These are phyloP conservation scores for Polyploca ridens DNA, from an alignment of 2,888 invertebrate genomes.

Conservation along the genomic window DNA sequence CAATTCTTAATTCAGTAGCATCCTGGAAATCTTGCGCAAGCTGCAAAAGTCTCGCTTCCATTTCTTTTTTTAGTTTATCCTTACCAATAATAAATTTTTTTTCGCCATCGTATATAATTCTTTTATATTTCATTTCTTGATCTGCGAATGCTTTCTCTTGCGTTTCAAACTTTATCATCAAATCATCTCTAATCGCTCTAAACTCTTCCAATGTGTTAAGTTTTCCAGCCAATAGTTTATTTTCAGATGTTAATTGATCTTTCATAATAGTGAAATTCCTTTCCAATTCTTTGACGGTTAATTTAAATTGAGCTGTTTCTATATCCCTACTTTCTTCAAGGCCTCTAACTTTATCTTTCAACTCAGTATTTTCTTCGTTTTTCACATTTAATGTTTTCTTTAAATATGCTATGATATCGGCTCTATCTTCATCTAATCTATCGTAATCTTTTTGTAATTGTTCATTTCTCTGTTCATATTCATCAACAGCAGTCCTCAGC, in stretches of 20 bases:
- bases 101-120: slow-evolving; percentile 91
- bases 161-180: slow-evolving; percentile 92
- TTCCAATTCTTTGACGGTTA: slow-evolving; percentile 88
- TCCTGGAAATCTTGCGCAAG: slow-evolving; percentile 94
- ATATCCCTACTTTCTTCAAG: slow-evolving; percentile 88
- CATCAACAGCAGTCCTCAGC: slow-evolving; percentile 86
- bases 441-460: slow-evolving; percentile 85
- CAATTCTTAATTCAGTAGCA: slow-evolving; percentile 93
- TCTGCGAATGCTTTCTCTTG: slow-evolving; percentile 91
- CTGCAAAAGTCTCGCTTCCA: slow-evolving; percentile 92
- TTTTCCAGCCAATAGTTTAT: slow-evolving; percentile 93
- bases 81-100: slow-evolving; percentile 91
- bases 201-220: slow-evolving; percentile 96
- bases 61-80: slow-evolving; percentile 93
- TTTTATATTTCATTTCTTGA: slow-evolving; percentile 91
- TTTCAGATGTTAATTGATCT: slow-evolving; percentile 94
- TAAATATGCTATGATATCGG: slow-evolving; percentile 92
- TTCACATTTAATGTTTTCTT: slow-evolving; percentile 90
- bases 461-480: slow-evolving; percentile 89
- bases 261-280: slow-evolving; percentile 91
- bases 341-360: slow-evolving; percentile 89
- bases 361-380: slow-evolving; percentile 86
- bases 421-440: slow-evolving; percentile 91
- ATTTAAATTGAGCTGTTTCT: slow-evolving; percentile 87
- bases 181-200: slow-evolving; percentile 92